phyloP scores from a whole-genome alignment of 2,113 vertebrate species.

The Formicarius rufipectus region DNA sequence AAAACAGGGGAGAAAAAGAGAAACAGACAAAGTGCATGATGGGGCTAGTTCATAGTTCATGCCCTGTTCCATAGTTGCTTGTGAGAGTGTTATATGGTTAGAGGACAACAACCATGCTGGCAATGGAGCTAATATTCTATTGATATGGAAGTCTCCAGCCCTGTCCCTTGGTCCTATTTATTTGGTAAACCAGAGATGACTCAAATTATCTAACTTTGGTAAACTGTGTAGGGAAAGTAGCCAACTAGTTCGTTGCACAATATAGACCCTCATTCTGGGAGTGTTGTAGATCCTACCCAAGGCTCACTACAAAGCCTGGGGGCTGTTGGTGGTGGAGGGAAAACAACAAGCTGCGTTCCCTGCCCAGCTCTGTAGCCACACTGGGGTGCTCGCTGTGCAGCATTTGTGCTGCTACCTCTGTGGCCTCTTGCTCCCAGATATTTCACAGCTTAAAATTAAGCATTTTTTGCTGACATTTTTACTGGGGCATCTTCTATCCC shows the following conservation, averaged over 20 bases:
- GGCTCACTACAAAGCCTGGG: not conserved
- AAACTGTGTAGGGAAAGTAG: not conserved
- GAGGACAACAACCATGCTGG: not conserved
- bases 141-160: not conserved
- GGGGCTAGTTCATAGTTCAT: not conserved
- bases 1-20: not conserved
- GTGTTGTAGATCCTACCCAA: not conserved
- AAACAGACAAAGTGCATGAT: not conserved
- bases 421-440: not conserved
- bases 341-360: not conserved
- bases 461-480: not conserved
- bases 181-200: not conserved
- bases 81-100: not conserved
- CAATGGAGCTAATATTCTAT: not conserved
- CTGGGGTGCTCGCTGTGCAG: accelerated
- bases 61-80: not conserved
- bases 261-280: not conserved
- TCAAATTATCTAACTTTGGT: not conserved
- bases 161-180: not conserved
- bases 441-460: not conserved
- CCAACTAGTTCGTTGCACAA: not conserved
- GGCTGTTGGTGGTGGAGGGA: not conserved
- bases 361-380: not conserved
- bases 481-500: not conserved
- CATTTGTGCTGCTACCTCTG: not conserved